A percentile compares a stretch with the other conserved stretches of the same genome.
phyloP scores from a whole-genome alignment of 1,140 invertebrate genomes.

The Tetramorium simillimum region DNA sequence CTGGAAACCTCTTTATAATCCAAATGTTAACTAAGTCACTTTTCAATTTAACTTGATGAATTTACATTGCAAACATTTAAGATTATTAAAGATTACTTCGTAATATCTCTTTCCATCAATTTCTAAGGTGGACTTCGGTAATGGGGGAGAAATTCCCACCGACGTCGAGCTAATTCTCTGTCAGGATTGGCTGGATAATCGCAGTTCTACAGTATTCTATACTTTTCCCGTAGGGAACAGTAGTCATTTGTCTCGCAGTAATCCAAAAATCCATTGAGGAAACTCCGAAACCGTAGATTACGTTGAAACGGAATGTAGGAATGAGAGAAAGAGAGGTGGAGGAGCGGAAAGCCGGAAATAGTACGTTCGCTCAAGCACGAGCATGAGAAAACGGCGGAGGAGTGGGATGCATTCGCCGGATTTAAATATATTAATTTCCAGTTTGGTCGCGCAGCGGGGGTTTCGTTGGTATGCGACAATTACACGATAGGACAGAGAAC shows the following conservation, averaged over 20 bases:
- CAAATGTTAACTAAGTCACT: conserved; percentile 3
- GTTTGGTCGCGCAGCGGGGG: not conserved
- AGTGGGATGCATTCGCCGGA: not conserved
- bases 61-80: conserved; percentile 41
- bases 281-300: conserved; percentile 61
- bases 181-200: conserved; percentile 59
- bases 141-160: conserved; percentile 45
- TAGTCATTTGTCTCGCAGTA: conserved; percentile 58
- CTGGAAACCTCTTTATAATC: not conserved
- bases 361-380: not conserved
- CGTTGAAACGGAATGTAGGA: not conserved
- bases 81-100: conserved; percentile 34
- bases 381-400: too few species aligned
- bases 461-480: conserved; percentile 37
- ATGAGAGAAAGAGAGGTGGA: conserved; percentile 26
- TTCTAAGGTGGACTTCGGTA: conserved; percentile 41
- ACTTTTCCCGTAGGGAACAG: conserved; percentile 47
- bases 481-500: not conserved
- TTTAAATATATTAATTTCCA: conserved; percentile 64
- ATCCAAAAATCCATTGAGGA: conserved; percentile 62
- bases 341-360: conserved; percentile 35
- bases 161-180: conserved; percentile 55
- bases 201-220: conserved; percentile 57
- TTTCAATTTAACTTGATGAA: conserved; percentile 33
- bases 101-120: conserved; percentile 40